A percentile compares a stretch with the other conserved stretches of the same genome.
Conservation (phyloP, 2,797 vertebrate species). For the Triplophysa yarkandensis region DNA sequence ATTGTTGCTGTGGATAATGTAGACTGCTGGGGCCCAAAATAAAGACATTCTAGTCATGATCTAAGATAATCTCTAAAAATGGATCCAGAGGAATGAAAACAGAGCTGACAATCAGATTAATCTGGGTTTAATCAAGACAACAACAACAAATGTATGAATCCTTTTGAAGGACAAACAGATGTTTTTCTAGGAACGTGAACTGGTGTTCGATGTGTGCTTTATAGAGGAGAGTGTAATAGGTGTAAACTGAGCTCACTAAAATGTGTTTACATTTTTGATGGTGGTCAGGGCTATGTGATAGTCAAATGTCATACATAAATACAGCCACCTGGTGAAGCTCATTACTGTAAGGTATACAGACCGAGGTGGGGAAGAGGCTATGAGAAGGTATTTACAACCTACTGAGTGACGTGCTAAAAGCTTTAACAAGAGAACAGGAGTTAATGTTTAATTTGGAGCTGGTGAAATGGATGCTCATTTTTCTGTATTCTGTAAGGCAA, state of each 20-base stretch:
- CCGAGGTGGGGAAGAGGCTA: conserved; percentile 14
- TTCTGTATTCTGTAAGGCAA: conserved; percentile 27
- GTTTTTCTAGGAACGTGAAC: not conserved
- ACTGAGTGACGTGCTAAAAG: conserved; percentile 59
- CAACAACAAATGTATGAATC: not conserved
- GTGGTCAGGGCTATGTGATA: conserved; percentile 34
- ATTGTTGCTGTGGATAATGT: conserved; percentile 15
- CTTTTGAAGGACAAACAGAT: conserved; percentile 27
- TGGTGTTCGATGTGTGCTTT: not conserved
- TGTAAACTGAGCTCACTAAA: conserved; percentile 18
- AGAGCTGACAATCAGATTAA: conserved; percentile 37
- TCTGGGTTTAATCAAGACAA: conserved; percentile 21
- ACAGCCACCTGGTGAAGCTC: conserved; percentile 27
- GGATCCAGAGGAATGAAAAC: conserved; percentile 11
- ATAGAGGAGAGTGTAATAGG: not conserved
- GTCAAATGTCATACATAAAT: conserved; percentile 19
- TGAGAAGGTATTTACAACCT: conserved; percentile 61
- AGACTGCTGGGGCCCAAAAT: conserved; percentile 12
- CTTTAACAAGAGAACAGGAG: conserved; percentile 48
- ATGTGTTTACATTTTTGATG: conserved; percentile 34
- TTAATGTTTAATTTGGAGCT: conserved; percentile 69
- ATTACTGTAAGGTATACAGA: conserved; percentile 31
- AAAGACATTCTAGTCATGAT: conserved; percentile 11
- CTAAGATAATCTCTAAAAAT: conserved; percentile 17
- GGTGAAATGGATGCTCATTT: conserved; percentile 44